These are phyloP conservation scores for Engraulis encrasicolus DNA, from an alignment of 2,113 vertebrate species.

Conservation along the genomic window DNA sequence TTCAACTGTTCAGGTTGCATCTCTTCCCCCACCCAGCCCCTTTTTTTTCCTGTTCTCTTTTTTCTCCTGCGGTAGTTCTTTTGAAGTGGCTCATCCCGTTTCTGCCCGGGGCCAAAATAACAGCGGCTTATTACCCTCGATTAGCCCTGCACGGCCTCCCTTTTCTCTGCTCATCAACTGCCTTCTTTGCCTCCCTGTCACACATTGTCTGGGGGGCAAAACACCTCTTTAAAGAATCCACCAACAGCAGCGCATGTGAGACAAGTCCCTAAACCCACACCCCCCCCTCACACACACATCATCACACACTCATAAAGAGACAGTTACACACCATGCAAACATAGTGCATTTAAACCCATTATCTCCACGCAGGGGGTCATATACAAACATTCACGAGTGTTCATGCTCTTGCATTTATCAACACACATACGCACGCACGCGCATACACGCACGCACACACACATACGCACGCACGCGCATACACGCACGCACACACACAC, in stretches of 20 bases:
- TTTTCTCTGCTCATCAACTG: slow-evolving; percentile 33
- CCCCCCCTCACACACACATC: background rate
- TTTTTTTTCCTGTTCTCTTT: slow-evolving; percentile 35
- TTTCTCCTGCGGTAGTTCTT: background rate
- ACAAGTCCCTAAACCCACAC: background rate
- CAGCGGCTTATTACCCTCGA: slow-evolving; percentile 76
- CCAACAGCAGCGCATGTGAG: background rate
- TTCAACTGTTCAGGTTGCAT: slow-evolving; percentile 45
- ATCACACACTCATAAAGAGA: background rate
- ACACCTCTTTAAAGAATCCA: background rate
- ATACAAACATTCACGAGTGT: background rate
- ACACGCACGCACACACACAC: background rate
- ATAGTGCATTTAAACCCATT: background rate
- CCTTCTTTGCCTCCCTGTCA: background rate
- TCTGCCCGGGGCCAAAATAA: slow-evolving; percentile 71
- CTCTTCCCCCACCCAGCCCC: slow-evolving; percentile 39
- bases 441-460: background rate
- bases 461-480: background rate
- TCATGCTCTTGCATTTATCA: background rate
- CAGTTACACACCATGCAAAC: background rate
- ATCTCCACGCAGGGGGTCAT: background rate
- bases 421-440: background rate
- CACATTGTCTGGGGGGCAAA: background rate
- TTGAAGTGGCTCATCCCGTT: slow-evolving; percentile 63
- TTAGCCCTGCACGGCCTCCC: slow-evolving; percentile 64